Evolutionary conservation across 2,113 vertebrate species (phyloP).

Genomic region (Semicossyphus pulcher): DNA sequence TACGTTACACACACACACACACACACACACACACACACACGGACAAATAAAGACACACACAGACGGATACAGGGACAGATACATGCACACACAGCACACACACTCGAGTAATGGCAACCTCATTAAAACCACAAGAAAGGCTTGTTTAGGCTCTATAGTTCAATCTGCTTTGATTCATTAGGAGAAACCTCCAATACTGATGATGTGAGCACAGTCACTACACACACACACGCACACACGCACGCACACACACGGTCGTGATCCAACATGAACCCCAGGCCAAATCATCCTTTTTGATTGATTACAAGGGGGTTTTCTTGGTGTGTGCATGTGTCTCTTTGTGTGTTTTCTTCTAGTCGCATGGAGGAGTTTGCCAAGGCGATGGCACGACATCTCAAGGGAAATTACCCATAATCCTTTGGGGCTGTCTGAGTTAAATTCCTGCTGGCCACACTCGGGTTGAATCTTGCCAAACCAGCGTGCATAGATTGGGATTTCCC

Average conservation of each 20-base stretch:
- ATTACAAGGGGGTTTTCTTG: slow-evolving; percentile 37
- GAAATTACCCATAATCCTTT: slow-evolving; percentile 43
- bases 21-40: slow-evolving; percentile 34
- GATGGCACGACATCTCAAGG: slow-evolving; percentile 59
- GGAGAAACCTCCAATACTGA: slow-evolving; percentile 39
- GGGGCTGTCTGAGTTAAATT: slow-evolving; percentile 43
- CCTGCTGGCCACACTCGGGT: slow-evolving; percentile 45
- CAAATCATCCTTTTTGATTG: slow-evolving; percentile 35
- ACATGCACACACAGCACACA: slow-evolving; percentile 16
- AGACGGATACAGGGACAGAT: slow-evolving; percentile 33
- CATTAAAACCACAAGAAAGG: slow-evolving; percentile 62
- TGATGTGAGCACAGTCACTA: slow-evolving; percentile 31
- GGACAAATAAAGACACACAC: slow-evolving; percentile 18
- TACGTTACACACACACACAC: slow-evolving; percentile 24
- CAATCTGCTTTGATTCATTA: slow-evolving; percentile 68
- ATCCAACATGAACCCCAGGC: slow-evolving; percentile 10
- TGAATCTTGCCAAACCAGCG: slow-evolving; percentile 44
- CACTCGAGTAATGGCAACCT: slow-evolving; percentile 51
- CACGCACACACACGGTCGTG: slow-evolving; percentile 6
- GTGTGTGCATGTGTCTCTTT: slow-evolving; percentile 13
- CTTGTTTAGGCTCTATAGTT: slow-evolving; percentile 51
- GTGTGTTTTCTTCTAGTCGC: slow-evolving; percentile 12
- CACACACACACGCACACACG: slow-evolving; percentile 23
- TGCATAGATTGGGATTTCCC: slow-evolving; percentile 59
- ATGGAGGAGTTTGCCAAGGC: slow-evolving; percentile 48